Conservation (phyloP, 2,113 vertebrate genomes). For the Platichthys stellatus region DNA sequence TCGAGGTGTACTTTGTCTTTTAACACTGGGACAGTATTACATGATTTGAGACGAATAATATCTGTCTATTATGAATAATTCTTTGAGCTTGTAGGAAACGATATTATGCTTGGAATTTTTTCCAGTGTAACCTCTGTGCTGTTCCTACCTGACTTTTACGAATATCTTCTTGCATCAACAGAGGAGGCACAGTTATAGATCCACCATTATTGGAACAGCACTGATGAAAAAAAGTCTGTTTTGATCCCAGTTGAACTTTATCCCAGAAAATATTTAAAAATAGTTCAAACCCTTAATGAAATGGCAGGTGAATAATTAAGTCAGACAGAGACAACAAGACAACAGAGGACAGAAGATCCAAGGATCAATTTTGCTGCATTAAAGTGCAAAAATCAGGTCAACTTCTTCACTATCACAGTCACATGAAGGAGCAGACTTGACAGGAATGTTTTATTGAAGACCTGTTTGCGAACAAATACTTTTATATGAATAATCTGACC, state of each 20-base stretch:
- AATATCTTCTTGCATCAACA: background rate
- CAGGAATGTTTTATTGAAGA: background rate
- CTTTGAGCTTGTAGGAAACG: no score
- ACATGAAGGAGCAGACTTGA: background rate
- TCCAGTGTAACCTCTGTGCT: background rate
- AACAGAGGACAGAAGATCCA: background rate
- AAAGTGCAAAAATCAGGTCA: background rate
- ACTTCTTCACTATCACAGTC: background rate
- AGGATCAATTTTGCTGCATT: background rate
- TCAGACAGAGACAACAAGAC: constrained; percentile 3
- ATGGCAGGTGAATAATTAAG: background rate
- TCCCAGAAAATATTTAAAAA: no score
- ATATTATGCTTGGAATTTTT: no score
- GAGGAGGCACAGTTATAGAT: background rate
- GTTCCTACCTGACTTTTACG: background rate
- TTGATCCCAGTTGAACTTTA: no score
- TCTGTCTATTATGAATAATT: background rate
- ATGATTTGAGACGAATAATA: background rate
- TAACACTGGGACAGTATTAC: background rate
- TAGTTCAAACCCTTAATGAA: background rate
- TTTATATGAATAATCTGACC: constrained; percentile 11
- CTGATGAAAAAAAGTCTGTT: no score
- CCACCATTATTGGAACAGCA: background rate
- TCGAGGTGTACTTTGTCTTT: background rate
- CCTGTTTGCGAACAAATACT: background rate